phyloP scores from a whole-genome alignment of 2,888 invertebrate species.

The Sarcophaga variegata region DNA sequence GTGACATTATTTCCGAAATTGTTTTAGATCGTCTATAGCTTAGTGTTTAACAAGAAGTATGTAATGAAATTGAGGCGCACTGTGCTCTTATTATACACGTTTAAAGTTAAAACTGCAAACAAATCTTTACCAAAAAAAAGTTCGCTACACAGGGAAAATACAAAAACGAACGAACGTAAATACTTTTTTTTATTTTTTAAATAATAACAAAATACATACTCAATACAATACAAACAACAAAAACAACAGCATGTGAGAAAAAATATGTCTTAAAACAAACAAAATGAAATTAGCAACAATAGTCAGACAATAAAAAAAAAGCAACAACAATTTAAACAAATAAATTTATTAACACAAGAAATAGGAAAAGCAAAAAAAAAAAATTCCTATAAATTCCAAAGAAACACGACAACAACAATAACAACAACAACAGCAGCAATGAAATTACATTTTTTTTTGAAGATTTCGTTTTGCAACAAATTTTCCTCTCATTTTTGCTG shows the following conservation, averaged over 20 bases:
- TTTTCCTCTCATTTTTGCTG: background rate
- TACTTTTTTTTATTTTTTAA: no score
- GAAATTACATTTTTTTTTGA: conserved; percentile 5
- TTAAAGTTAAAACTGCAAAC: no score
- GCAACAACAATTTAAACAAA: conserved; percentile 29
- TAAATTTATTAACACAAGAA: conserved; percentile 37
- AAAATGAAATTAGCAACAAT: background rate
- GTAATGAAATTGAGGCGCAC: no score
- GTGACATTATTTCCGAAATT: no score
- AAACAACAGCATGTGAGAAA: conserved; percentile 25
- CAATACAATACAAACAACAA: conserved; percentile 25
- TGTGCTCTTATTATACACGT: no score
- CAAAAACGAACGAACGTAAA: no score
- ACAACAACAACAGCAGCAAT: background rate
- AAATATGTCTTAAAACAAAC: background rate
- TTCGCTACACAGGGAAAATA: no score
- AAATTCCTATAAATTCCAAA: conserved; percentile 35
- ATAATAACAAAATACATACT: conserved; percentile 17
- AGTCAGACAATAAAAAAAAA: background rate
- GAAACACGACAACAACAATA: background rate
- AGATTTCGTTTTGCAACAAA: background rate
- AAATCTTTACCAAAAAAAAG: no score
- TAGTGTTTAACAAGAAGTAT: no score
- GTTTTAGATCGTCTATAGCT: no score
- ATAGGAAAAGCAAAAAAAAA: conserved; percentile 3